These are phyloP conservation scores for Adoxophyes honmai DNA, from an alignment of 1,140 invertebrate genomes.

Conservation along the genomic window DNA sequence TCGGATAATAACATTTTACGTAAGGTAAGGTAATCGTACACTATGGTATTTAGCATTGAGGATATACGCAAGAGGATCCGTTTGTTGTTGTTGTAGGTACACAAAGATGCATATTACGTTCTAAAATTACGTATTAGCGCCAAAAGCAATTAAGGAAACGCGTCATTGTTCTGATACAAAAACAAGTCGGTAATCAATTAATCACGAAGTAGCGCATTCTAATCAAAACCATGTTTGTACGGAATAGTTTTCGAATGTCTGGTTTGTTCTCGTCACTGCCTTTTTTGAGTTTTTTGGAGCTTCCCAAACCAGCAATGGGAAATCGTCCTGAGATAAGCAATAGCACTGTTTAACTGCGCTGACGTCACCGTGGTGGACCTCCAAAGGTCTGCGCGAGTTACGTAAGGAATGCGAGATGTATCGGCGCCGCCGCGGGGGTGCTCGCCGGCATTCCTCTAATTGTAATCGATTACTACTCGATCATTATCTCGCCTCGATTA, in stretches of 20 bases:
- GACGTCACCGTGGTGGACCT: neutral
- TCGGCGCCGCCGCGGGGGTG: slow-evolving; percentile 7
- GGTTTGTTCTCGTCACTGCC: no score
- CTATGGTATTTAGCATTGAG: slow-evolving; percentile 29
- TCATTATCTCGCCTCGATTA: slow-evolving; percentile 31
- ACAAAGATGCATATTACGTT: neutral
- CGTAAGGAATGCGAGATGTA: slow-evolving; percentile 22
- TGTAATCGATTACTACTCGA: slow-evolving; percentile 34
- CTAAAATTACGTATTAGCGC: neutral
- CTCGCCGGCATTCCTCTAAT: slow-evolving; percentile 4
- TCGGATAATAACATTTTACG: slow-evolving; percentile 27
- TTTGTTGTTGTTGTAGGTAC: neutral
- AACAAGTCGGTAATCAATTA: neutral
- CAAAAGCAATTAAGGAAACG: slow-evolving; percentile 3
- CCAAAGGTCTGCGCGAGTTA: slow-evolving; percentile 16
- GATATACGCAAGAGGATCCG: slow-evolving; percentile 15
- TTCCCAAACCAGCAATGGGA: no score
- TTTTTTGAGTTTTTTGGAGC: no score
- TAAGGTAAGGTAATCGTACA: slow-evolving; percentile 25
- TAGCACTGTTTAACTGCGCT: neutral
- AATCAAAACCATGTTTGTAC: no score
- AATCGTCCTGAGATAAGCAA: slow-evolving; percentile 8
- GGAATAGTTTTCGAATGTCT: no score
- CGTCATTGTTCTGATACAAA: slow-evolving; percentile 5
- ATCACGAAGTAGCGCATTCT: neutral